Evolutionary conservation across 2,797 vertebrate genomes (phyloP).

Genomic region (Sebastes elongatus): DNA sequence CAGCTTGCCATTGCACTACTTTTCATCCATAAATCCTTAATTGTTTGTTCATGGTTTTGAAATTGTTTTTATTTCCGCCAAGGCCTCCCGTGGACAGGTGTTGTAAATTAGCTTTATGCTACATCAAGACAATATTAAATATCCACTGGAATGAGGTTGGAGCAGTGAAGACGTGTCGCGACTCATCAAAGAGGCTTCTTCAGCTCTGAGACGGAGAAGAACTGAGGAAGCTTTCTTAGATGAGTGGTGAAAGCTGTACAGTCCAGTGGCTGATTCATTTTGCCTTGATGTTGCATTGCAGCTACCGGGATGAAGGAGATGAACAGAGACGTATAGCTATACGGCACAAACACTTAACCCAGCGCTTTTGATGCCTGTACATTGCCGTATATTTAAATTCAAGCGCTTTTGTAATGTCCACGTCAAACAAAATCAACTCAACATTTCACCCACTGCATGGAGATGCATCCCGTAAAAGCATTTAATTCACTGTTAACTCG

Average conservation of each 20-base stretch:
- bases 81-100: slow-evolving; percentile 43
- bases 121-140: slow-evolving; percentile 43
- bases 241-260: slow-evolving; percentile 4
- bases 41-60: slow-evolving; percentile 52
- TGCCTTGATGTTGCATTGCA: neutral
- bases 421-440: slow-evolving; percentile 5
- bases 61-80: slow-evolving; percentile 33
- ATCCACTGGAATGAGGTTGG: slow-evolving; percentile 27
- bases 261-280: slow-evolving; percentile 10
- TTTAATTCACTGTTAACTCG: slow-evolving; percentile 48
- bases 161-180: slow-evolving; percentile 17
- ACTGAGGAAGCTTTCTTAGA: slow-evolving; percentile 11
- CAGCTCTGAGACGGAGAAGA: neutral
- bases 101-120: slow-evolving; percentile 48
- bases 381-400: slow-evolving; percentile 18
- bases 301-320: slow-evolving; percentile 9
- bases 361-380: neutral
- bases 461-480: slow-evolving; percentile 22
- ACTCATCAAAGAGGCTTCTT: slow-evolving; percentile 28
- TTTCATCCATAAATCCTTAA: slow-evolving; percentile 46
- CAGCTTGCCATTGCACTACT: slow-evolving; percentile 13
- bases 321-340: slow-evolving; percentile 6
- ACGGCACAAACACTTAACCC: slow-evolving; percentile 15
- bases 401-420: neutral
- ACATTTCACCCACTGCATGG: neutral